Evolutionary conservation across 2,888 invertebrate species (phyloP), one percentile per base, ranked within the genome.

Genomic region (Tenthredo scrophulariae): DNA sequence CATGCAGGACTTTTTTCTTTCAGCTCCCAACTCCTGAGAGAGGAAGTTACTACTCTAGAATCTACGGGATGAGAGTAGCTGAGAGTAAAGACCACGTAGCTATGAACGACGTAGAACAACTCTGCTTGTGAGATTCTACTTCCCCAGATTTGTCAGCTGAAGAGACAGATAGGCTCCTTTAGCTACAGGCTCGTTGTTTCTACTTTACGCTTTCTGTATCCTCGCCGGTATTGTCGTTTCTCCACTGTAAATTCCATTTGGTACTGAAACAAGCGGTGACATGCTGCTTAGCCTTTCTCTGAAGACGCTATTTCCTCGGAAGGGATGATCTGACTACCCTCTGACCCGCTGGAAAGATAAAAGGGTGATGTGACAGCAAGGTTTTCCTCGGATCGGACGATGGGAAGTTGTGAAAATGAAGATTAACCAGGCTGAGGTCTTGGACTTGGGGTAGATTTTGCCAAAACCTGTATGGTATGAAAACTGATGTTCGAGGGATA

Each of bases 131-230:
- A 80, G 22, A 58, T 22, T 62, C 82, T 70, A 85, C 72, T 82
- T 85, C 26, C 85, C 80, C 37, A 85, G 85, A 82, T 85, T 85
- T 85, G 82, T 85, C 80, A 85, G 54, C 22, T n/a, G 82, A 54
- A 46, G 40, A 70, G 85, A 80, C 70, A 29, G 40, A 85, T 85
- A 82, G 85, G 43, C 70, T 82, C 54, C 50, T 85, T 85, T 40
- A 67, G 54, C 72, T 58, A 54, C 82, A 72, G 83, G 40, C 70
- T 67, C 67, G 33, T 43, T 80, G 33, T 80, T 62, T 50, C n/a
- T 37, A 0, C 46, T 29, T 70, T 33, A 33, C 33, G 5, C 70
- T 50, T 37, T 67, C 46, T 29, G 70, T 74, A 40, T 74, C 40
- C 72, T 74, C n/a, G 22, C 72, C 50, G 77, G 33, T 54, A 77